Conservation (phyloP, 2,888 invertebrate genomes). For the Actias luna region DNA sequence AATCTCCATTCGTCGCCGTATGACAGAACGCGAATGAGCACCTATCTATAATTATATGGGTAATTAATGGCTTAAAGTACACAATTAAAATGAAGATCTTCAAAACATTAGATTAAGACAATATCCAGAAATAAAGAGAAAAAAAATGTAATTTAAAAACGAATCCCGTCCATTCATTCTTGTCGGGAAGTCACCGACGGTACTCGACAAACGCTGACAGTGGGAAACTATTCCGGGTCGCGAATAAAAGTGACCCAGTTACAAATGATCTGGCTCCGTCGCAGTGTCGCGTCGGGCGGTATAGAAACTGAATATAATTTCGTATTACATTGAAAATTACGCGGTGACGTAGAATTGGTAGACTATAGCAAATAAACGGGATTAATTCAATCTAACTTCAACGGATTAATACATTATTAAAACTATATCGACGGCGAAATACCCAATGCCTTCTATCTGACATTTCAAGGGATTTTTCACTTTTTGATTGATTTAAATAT, state of each 20-base stretch:
- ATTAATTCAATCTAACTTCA: too few species aligned
- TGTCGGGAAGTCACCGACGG: conserved; percentile 40
- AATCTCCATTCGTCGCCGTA: too few species aligned
- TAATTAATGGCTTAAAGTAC: too few species aligned
- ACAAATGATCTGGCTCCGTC: conserved; percentile 55
- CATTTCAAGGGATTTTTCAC: too few species aligned
- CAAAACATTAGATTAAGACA: background rate
- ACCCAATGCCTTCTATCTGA: too few species aligned
- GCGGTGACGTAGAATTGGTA: conserved; percentile 1
- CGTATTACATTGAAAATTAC: background rate
- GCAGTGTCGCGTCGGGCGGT: conserved; percentile 31
- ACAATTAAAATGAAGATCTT: too few species aligned
- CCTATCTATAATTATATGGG: too few species aligned
- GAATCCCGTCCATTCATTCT: conserved; percentile 45
- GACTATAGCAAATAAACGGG: background rate
- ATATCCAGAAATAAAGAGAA: conserved; percentile 31
- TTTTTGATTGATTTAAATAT: too few species aligned
- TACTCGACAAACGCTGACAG: conserved; percentile 54
- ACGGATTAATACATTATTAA: too few species aligned
- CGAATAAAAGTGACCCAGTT: conserved; percentile 65
- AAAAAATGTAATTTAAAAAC: conserved; percentile 39
- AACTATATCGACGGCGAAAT: too few species aligned
- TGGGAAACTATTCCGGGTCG: conserved; percentile 54
- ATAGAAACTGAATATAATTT: conserved; percentile 34
- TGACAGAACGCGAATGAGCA: too few species aligned